These are phyloP conservation scores for Agrotis ipsilon DNA, from an alignment of 2,888 invertebrate species.

Conservation along the genomic window DNA sequence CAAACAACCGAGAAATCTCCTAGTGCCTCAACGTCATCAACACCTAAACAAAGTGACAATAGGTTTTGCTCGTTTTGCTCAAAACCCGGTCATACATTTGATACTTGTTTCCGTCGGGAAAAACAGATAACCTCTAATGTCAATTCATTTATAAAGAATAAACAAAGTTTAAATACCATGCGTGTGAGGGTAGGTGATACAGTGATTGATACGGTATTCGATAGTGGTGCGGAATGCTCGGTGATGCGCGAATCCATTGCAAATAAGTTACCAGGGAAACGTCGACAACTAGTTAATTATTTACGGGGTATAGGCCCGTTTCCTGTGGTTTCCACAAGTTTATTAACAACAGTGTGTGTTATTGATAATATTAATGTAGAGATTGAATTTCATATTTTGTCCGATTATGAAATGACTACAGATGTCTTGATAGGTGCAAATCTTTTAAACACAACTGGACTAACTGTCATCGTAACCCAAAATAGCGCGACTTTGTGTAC, in stretches of 20 bases:
- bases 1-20: not conserved
- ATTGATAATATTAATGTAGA: constrained; percentile 12
- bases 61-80: constrained; percentile 7
- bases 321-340: too few relatives aligned
- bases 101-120: constrained; percentile 13
- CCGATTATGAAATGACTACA: constrained; percentile 10
- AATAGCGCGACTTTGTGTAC: too few relatives aligned
- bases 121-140: constrained; percentile 21
- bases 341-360: not conserved
- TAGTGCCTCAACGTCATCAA: not conserved
- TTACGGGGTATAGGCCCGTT: too few relatives aligned
- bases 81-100: constrained; percentile 15
- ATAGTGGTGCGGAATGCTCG: not conserved
- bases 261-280: too few relatives aligned
- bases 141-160: not conserved
- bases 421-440: too few relatives aligned
- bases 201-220: constrained; percentile 6
- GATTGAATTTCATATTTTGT: constrained; percentile 3
- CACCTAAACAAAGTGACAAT: constrained; percentile 1
- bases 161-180: constrained; percentile 11
- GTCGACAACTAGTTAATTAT: too few relatives aligned
- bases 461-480: too few relatives aligned
- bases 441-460: too few relatives aligned
- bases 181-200: constrained; percentile 1
- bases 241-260: too few relatives aligned